Evolutionary conservation across 1,140 invertebrate genomes (phyloP).

Genomic region (Anastatus disparis): DNA sequence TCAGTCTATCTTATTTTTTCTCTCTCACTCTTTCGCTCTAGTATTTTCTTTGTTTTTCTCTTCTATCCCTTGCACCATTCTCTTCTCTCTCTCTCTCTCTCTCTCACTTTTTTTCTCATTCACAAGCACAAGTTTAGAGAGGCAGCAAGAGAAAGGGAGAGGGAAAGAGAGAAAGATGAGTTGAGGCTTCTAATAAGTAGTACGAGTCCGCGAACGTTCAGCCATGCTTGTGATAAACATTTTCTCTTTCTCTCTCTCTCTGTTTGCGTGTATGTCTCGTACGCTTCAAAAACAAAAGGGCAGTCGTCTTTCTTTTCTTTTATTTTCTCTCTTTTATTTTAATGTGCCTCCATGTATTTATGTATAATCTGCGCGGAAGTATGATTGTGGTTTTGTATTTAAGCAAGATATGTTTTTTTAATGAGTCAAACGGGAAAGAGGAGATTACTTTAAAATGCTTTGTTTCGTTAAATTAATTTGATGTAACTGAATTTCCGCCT

Average conservation of each 20-base stretch:
- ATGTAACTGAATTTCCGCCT: no score
- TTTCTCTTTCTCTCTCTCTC: neutral
- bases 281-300: neutral
- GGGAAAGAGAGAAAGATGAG: no score
- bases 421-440: no score
- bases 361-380: no score
- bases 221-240: conserved; percentile 19
- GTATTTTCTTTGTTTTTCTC: neutral
- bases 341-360: neutral
- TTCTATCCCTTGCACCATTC: neutral
- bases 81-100: conserved; percentile 6
- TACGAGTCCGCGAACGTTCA: conserved; percentile 16
- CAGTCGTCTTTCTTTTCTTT: neutral
- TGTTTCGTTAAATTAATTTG: no score
- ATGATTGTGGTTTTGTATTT: no score
- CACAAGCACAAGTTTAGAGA: no score
- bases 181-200: conserved; percentile 31
- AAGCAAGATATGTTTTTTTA: no score
- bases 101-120: conserved; percentile 5
- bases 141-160: no score
- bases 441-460: no score
- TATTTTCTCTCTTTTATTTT: no score
- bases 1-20: neutral
- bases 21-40: neutral
- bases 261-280: neutral